Base-by-base conservation (phyloP, 2,888 invertebrate genomes). In the Brassicogethes aeneus region DNA sequence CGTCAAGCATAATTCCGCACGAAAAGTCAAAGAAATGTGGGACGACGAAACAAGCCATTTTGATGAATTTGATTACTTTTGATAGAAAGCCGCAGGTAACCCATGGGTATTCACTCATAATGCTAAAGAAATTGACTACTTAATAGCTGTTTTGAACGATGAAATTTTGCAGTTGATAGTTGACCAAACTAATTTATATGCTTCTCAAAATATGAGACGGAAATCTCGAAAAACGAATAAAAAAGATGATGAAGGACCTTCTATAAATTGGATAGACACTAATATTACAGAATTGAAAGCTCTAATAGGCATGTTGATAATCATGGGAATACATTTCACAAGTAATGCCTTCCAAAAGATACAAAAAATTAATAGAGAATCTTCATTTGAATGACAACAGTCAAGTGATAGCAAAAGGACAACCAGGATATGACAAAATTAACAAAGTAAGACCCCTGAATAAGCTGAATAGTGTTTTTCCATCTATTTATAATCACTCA, bases 201-300 rank as follows among this genome's bases (percentile, higher is more conserved):
- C 23, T 7, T 5, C 23, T 7, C 23, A 23, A 23, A 23, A 23
- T 5, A 37, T 13, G 29, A n/a, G n/a, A n/a, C n/a, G n/a, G n/a
- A n/a, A n/a, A n/a, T n/a, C n/a, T n/a, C n/a, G n/a, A n/a, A n/a
- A n/a, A n/a, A n/a, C n/a, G n/a, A n/a, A n/a, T n/a, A n/a, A n/a
- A n/a, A n/a, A n/a, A n/a, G n/a, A n/a, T n/a, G n/a, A n/a, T n/a
- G n/a, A n/a, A n/a, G n/a, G n/a, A n/a, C n/a, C n/a, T n/a, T 41
- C 41, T 10, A 34, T 34, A 29, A 37, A 41, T 23, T 41, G 37
- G 37, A 17, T 29, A 13, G 16, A 37, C 34, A 41, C 29, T 23
- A 23, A 23, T 23, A 7, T 10, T 23, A 10, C 5, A 5, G 23
- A 23, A 23, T 7, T 23, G 10, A 23, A 23, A 23, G 23, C 23